Evolutionary conservation across 2,797 vertebrate genomes (phyloP).

Genomic region (Malacoraja senta): DNA sequence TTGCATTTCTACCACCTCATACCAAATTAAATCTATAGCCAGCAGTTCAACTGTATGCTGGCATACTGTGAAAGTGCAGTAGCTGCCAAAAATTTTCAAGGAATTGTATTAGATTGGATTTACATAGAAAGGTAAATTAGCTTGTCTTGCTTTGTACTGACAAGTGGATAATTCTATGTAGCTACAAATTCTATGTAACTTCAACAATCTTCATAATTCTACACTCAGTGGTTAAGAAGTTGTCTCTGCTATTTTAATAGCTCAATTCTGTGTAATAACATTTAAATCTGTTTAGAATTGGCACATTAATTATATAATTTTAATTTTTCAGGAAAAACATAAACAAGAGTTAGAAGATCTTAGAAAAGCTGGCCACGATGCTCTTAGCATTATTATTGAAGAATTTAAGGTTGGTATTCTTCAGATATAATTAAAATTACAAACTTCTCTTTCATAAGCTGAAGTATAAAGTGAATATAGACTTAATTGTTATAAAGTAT

Average conservation of each 20-base stretch:
- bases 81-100: neutral
- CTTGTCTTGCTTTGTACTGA: neutral
- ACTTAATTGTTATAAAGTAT: too few species aligned
- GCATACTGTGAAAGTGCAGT: neutral
- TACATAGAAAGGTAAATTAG: neutral
- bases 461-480: too few species aligned
- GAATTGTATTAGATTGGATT: neutral
- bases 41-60: neutral
- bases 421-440: too few species aligned
- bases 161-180: neutral
- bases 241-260: neutral
- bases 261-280: neutral
- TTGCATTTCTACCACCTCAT: neutral
- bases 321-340: constrained; percentile 60
- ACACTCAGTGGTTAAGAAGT: neutral
- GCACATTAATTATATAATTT: neutral
- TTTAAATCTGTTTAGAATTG: neutral
- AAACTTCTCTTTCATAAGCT: too few species aligned
- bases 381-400: constrained; percentile 65
- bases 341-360: constrained; percentile 62
- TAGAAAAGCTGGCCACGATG: constrained; percentile 64
- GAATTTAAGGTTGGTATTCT: constrained; percentile 64
- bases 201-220: neutral
- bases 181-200: neutral
- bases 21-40: neutral